Base-by-base conservation (phyloP, 2,888 invertebrate species). In the Mimumesa dahlbomi region DNA sequence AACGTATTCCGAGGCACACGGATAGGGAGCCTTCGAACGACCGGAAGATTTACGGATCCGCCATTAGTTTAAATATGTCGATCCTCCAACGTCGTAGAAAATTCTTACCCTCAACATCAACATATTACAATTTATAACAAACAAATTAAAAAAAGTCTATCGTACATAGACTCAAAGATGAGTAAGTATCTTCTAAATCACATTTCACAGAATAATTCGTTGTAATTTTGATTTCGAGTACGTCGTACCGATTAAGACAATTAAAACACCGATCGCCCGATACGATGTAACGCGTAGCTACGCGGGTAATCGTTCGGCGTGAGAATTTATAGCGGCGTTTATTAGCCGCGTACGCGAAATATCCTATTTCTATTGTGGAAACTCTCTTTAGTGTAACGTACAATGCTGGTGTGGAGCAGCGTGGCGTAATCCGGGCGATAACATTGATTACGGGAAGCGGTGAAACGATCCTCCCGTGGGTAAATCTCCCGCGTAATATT, bases 311-410 rank as follows among this genome's bases (percentile, higher is more conserved):
- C 42, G 50, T 29, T 38, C 11, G 16, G 21, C 29, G 29, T 6
- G 21, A 29, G 50, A 46, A 59, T 59, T 65, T 59, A 46, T 46
- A 38, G 50, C 38, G 13, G 43, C 25, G 59, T 50, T 59, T 31
- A 52, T 50, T 50, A 46, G 31, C 9, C 43, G 18, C 6, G 63
- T 45, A n/a, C 43, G 7, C 7, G 49, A 13, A 5, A 38, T 21
- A 53, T 49, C 36, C 62, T 56, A 43, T 49, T 43, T 67, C 49
- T 63, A 67, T 63, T 49, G 63, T 56, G 43, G 40, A 31, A 38
- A 38, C 11, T 50, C 59, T 65, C 63, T 49, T 63, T 13, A 14
- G 11, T n/a, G 63, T 29, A 43, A 38, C 25, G 18, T 6, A 49
- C 21, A 43, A 36, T 43, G 16, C n/a, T 21, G 14, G 13, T 22